Evolutionary conservation across 1,140 invertebrate genomes (phyloP), one percentile per base, ranked within the genome.

Genomic region (Zelostemma sp.): DNA sequence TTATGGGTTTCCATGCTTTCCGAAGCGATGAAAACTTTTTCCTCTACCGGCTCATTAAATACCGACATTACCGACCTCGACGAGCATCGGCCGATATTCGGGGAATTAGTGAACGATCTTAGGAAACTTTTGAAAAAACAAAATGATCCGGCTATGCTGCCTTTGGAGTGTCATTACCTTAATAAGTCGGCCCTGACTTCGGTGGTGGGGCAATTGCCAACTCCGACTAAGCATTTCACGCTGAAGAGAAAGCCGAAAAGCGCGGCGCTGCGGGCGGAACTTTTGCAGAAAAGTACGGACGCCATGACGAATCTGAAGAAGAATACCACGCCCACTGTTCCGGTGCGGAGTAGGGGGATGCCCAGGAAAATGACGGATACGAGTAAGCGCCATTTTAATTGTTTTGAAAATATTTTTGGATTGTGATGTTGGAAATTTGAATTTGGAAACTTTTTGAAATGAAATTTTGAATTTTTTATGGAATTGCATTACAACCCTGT

Each of bases 1-100:
- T 89, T 96, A 63, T 99, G 97, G 97, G 97, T 99, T 8, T 94
- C 95, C 0, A 97, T 97, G 93, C 87, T 98, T 67, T 96, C 93
- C 9, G 96, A 99, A 87, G 93, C 97, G 56, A 92, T 99, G 86
- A 96, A 96, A 79, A 95, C 94, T 0, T 97, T 94, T 82, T 96
- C 97, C 1, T 89, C 91, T 0, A 92, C 92, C 5, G 95, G 94
- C 31, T 93, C 92, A 43, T 88, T 98, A 31, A 97, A 97, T 77
- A 93, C 93, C 61, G 92, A 96, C 80, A 93, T 93, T 59, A 87
- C 88, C 49, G 93, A 95, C 81, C 88, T 93, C 48, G 93, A 96
- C 75, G 95, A 97, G 73, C 96, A 95, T 55, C 88, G 92, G 62
- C 91, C 92, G 14, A 95, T 97, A 60, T 97, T 97, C 85, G 92